Evolutionary conservation across 2,797 vertebrate genomes (phyloP).

Genomic region (Anisognathus igniventris): DNA sequence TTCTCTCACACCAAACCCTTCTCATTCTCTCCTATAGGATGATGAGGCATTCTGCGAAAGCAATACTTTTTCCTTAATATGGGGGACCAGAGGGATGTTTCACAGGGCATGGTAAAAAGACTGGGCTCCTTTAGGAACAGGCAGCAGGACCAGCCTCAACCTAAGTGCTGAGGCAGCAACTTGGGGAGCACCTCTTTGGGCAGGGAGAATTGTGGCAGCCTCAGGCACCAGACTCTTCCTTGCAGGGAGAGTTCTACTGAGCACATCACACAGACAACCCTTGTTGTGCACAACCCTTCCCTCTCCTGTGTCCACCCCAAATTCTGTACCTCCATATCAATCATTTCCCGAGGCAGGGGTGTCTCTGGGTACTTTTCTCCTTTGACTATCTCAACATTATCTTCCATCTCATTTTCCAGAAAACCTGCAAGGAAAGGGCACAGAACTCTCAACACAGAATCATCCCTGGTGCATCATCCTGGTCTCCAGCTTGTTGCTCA

Average conservation of each 20-base stretch:
- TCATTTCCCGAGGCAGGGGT: constrained; percentile 78
- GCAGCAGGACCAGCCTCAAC: background rate
- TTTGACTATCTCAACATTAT: constrained; percentile 35
- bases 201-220: background rate
- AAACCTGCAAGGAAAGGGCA: constrained; percentile 68
- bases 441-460: background rate
- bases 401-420: constrained; percentile 78
- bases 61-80: background rate
- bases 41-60: background rate
- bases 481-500: background rate
- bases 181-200: background rate
- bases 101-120: background rate
- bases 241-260: background rate
- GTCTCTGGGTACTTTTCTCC: constrained; percentile 70
- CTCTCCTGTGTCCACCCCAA: background rate
- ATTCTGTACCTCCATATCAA: constrained; percentile 76
- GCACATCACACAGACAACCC: background rate
- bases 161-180: background rate
- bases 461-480: background rate
- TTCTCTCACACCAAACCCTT: background rate
- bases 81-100: background rate
- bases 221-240: background rate
- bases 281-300: background rate
- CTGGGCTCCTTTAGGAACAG: background rate
- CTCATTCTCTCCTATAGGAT: background rate